Conservation (phyloP, 1,140 invertebrate genomes). For the Zaprionus gabonicus region DNA sequence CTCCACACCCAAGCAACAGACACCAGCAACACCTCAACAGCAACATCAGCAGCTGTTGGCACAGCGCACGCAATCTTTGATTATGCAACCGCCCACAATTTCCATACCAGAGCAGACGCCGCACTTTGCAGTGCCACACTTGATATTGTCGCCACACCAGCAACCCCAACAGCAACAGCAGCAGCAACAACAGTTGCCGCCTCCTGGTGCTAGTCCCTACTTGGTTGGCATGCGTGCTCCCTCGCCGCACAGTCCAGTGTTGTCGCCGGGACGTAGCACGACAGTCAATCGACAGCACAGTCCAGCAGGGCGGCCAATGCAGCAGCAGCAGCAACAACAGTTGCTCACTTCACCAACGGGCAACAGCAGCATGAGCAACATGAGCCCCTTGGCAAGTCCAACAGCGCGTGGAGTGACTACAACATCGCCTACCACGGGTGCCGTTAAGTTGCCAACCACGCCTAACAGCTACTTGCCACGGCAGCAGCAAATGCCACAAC, state of each 20-base stretch:
- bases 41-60: conserved; percentile 16
- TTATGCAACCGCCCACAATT: conserved; percentile 86
- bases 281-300: conserved; percentile 62
- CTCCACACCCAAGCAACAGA: conserved; percentile 67
- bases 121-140: conserved; percentile 86
- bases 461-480: conserved; percentile 58
- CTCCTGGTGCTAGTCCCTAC: conserved; percentile 32
- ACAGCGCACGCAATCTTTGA: conserved; percentile 64
- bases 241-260: conserved; percentile 72
- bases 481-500: conserved; percentile 40
- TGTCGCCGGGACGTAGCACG: conserved; percentile 66
- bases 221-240: conserved; percentile 66
- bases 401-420: conserved; percentile 46
- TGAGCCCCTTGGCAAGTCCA: conserved; percentile 70
- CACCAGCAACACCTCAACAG: conserved; percentile 14
- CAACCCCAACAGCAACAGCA: conserved; percentile 48
- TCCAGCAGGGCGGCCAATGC: conserved; percentile 48
- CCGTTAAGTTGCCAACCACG: conserved; percentile 34
- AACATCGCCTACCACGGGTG: conserved; percentile 18
- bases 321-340: conserved; percentile 46
- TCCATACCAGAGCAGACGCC: conserved; percentile 85
- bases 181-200: conserved; percentile 42
- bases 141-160: conserved; percentile 84
- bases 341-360: conserved; percentile 51
- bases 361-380: conserved; percentile 36